phyloP scores from a whole-genome alignment of 2,888 invertebrate genomes.

The Lasius fuliginosus region DNA sequence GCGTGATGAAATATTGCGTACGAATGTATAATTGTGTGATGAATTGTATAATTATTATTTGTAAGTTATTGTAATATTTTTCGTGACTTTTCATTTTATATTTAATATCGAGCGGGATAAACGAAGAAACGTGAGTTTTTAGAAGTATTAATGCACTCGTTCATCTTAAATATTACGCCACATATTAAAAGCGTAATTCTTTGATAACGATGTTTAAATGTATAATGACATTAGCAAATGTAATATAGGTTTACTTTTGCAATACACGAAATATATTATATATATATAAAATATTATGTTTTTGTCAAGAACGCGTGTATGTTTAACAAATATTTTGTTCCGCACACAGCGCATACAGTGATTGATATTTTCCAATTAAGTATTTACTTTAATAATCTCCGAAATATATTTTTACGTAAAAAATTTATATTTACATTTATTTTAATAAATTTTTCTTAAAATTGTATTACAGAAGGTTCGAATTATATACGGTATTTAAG shows the following conservation, averaged over 20 bases:
- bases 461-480: neutral
- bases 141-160: neutral
- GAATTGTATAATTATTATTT: neutral
- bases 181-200: neutral
- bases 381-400: neutral
- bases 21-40: neutral
- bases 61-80: constrained; percentile 10
- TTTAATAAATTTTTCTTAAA: neutral
- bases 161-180: constrained; percentile 6
- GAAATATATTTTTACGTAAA: neutral
- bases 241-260: neutral
- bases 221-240: neutral
- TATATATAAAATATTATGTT: constrained; percentile 25
- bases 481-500: neutral
- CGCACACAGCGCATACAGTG: neutral
- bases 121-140: neutral
- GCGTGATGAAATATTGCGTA: neutral
- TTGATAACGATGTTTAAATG: neutral
- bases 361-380: constrained; percentile 10
- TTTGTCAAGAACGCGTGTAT: neutral
- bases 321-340: neutral
- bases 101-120: neutral
- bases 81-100: neutral
- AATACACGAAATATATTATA: neutral
- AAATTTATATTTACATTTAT: neutral